phyloP scores from a whole-genome alignment of 2,113 vertebrate genomes.

The Cebus imitator region DNA sequence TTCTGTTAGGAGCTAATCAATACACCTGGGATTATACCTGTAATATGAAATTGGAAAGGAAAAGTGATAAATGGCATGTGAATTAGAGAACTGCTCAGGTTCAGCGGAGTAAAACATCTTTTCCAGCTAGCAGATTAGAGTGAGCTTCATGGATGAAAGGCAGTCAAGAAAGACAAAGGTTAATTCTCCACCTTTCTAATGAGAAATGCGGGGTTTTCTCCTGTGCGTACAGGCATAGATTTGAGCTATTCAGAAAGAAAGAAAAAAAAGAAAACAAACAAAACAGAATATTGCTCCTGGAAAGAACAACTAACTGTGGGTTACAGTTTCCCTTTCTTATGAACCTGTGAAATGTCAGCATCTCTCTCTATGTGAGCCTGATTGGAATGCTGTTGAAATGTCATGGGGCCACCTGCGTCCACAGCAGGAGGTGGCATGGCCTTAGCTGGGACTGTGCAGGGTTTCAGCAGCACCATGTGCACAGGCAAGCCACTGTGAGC shows the following conservation, averaged over 20 bases:
- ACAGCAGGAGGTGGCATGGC: neutral
- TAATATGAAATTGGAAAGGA: neutral
- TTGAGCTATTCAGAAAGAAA: neutral
- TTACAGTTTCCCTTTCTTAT: constrained; percentile 5
- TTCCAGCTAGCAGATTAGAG: neutral
- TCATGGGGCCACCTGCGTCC: neutral
- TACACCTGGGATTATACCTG: neutral
- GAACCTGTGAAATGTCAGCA: constrained; percentile 33
- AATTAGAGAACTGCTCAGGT: neutral
- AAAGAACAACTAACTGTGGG: neutral
- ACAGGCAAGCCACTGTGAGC: neutral
- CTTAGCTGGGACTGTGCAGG: neutral
- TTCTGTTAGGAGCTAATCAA: neutral
- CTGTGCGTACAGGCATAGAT: neutral
- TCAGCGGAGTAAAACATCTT: neutral
- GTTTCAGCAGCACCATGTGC: neutral
- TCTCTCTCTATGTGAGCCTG: constrained; percentile 45
- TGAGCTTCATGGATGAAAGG: neutral
- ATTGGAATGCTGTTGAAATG: neutral
- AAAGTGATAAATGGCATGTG: neutral
- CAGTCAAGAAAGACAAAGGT: neutral
- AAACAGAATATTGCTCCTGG: neutral
- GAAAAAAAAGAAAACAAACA: neutral
- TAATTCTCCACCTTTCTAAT: neutral
- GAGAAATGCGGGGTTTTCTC: neutral